phyloP scores from a whole-genome alignment of 2,888 invertebrate species.

The Lapara coniferarum region DNA sequence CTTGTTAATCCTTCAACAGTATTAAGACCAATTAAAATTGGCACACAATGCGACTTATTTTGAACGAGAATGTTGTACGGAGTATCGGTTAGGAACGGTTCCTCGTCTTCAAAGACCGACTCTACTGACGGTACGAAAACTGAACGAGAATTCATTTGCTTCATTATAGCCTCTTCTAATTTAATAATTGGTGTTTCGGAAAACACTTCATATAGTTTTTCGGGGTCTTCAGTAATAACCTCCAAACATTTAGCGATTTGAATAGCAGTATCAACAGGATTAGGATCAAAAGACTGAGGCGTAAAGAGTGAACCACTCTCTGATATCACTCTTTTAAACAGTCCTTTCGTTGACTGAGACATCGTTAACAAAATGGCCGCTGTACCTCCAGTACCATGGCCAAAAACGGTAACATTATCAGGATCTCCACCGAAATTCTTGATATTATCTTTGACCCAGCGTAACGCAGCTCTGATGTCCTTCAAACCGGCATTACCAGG shows the following conservation, averaged over 20 bases:
- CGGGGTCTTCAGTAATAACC: conserved; percentile 54
- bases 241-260: conserved; percentile 72
- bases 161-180: conserved; percentile 70
- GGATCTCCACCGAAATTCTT: conserved; percentile 66
- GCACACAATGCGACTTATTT: conserved; percentile 63
- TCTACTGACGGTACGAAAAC: conserved; percentile 73
- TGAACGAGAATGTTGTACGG: conserved; percentile 72
- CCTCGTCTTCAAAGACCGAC: conserved; percentile 62
- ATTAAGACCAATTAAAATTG: conserved; percentile 80
- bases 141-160: conserved; percentile 72
- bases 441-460: conserved; percentile 75
- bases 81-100: conserved; percentile 67
- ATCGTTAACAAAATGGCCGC: conserved; percentile 72
- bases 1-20: conserved; percentile 81
- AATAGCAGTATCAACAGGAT: conserved; percentile 64
- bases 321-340: conserved; percentile 71
- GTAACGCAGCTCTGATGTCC: conserved; percentile 73
- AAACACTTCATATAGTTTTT: conserved; percentile 60
- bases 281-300: conserved; percentile 65
- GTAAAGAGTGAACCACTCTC: conserved; percentile 70
- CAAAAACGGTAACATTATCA: conserved; percentile 75
- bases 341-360: conserved; percentile 67
- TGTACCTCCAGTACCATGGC: conserved; percentile 73
- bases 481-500: conserved; percentile 79
- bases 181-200: conserved; percentile 55